Base-by-base conservation (phyloP, 2,888 invertebrate genomes). In the Coenonympha glycerion region DNA sequence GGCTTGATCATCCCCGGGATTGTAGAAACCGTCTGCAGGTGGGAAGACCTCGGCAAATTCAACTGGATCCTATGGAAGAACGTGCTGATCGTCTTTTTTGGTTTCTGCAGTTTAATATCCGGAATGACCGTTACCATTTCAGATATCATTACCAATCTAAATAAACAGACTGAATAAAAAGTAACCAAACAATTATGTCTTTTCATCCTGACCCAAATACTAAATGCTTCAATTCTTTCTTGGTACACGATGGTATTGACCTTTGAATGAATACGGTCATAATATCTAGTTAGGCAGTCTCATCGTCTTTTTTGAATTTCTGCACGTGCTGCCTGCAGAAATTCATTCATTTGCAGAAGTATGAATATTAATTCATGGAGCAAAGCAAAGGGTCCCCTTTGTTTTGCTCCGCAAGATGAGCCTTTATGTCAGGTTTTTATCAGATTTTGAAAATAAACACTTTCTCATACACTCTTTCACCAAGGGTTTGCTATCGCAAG, bases 1-100 rank as follows among this genome's bases (percentile, higher is more conserved):
- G 96, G 97, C 1, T 88, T 95, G 28, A 89, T 92, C 52, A 90
- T 93, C 33, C 94, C 95, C n/a, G 92, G 93, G 0, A 74, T 92
- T 2, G 83, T 94, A 1, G 93, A 95, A 62, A 92, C 91, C 0
- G 88, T 95, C 0, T 89, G 91, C 50, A 83, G 89, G 37, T 92
- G 91, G 91, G 90, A 92, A 18, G 84, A 90, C 55, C 88, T 92
- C 4, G 95, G 95, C 3, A 76, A 64, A 53, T 89, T 76, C 57
- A 90, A 91, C 36, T 93, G 93, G 92, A 88, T 90, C 34, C 68
- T 94, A 0, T 87, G 89, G 72, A 95, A 94, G 68, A 92, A 95
- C 61, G 40, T 86, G 0, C 24, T 91, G 0, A 81, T 95, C 4
- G 72, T 90, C 0, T 16, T 90, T 0, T 89, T 93, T 57, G 88